A percentile compares a stretch with the other conserved stretches of the same genome.
These are phyloP conservation scores for Cyprinus carpio DNA, from an alignment of 2,113 vertebrate genomes.

Conservation along the genomic window DNA sequence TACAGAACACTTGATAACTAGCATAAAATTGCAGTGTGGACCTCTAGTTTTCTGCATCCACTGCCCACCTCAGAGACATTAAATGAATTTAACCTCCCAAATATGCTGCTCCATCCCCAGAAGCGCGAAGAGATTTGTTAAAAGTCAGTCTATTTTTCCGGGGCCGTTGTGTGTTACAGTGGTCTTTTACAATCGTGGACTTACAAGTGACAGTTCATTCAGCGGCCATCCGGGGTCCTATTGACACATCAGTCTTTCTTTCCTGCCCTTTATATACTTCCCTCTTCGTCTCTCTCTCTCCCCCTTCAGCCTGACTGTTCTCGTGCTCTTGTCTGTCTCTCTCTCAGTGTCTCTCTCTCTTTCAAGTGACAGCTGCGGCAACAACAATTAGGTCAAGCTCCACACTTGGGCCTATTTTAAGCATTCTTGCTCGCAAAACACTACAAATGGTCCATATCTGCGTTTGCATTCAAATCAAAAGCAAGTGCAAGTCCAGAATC, in stretches of 20 bases:
- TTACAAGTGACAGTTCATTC: conserved; percentile 48
- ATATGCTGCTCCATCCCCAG: conserved; percentile 11
- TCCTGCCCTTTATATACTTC: conserved; percentile 33
- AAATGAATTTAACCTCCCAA: conserved; percentile 40
- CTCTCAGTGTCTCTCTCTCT: conserved; percentile 34
- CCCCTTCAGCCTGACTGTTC: conserved; percentile 18
- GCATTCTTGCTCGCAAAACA: conserved; percentile 49
- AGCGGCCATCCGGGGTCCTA: conserved; percentile 34
- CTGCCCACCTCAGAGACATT: conserved; percentile 14
- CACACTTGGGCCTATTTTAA: conserved; percentile 68
- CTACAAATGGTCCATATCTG: conserved; percentile 51
- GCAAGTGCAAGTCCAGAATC: conserved; percentile 35
- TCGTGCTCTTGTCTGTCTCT: conserved; percentile 34
- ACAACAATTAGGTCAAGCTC: conserved; percentile 70
- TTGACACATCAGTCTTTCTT: conserved; percentile 35
- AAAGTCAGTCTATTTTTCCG: conserved; percentile 27
- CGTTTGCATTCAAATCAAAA: conserved; percentile 58
- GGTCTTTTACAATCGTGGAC: conserved; percentile 31
- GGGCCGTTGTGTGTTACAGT: conserved; percentile 45
- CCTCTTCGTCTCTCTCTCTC: background rate
- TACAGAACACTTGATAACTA: background rate
- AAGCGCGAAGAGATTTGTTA: conserved; percentile 21
- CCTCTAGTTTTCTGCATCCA: conserved; percentile 5
- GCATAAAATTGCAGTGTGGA: background rate
- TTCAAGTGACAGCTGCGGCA: conserved; percentile 61